Percentiles rank a stretch among this genome's conserved stretches.
phyloP scores from a whole-genome alignment of 2,797 vertebrate species.

The Melanogrammus aeglefinus region DNA sequence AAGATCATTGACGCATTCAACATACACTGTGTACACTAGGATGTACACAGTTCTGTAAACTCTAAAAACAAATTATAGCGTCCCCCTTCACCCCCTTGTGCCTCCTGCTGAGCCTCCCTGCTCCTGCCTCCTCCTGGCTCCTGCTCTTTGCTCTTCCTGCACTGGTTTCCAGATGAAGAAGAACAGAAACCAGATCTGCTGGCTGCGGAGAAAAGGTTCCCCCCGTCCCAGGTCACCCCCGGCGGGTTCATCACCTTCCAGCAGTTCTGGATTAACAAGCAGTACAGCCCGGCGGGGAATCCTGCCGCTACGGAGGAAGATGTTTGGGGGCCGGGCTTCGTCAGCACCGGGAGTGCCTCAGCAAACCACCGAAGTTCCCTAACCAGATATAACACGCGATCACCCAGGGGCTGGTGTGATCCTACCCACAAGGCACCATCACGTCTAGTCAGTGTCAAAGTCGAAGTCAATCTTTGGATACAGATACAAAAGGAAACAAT shows the following conservation, averaged over 20 bases:
- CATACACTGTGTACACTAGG: neutral
- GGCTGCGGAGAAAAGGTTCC: constrained; percentile 76
- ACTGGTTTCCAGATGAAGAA: constrained; percentile 78
- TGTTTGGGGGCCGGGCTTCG: constrained; percentile 81
- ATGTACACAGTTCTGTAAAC: neutral
- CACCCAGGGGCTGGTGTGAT: too few relatives aligned
- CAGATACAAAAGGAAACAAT: too few relatives aligned
- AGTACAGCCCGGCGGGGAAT: constrained; percentile 80
- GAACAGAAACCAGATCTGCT: constrained; percentile 83
- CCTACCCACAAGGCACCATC: too few relatives aligned
- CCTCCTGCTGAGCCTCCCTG: neutral
- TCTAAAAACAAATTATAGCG: neutral
- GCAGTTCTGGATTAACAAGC: constrained; percentile 83
- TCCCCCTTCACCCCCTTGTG: neutral
- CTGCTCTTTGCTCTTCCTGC: neutral
- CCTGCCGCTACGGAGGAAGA: constrained; percentile 81
- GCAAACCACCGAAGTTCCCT: constrained; percentile 80
- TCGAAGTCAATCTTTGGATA: too few relatives aligned
- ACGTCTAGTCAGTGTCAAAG: too few relatives aligned
- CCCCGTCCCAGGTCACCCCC: constrained; percentile 49
- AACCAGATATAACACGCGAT: neutral
- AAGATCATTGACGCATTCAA: neutral
- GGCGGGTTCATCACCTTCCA: constrained; percentile 76
- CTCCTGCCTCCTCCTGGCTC: neutral
- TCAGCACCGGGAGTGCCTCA: constrained; percentile 81